Evolutionary conservation across 2,113 vertebrate genomes (phyloP), one percentile per base, ranked within the genome.

Genomic region (Pelusios castaneus): DNA sequence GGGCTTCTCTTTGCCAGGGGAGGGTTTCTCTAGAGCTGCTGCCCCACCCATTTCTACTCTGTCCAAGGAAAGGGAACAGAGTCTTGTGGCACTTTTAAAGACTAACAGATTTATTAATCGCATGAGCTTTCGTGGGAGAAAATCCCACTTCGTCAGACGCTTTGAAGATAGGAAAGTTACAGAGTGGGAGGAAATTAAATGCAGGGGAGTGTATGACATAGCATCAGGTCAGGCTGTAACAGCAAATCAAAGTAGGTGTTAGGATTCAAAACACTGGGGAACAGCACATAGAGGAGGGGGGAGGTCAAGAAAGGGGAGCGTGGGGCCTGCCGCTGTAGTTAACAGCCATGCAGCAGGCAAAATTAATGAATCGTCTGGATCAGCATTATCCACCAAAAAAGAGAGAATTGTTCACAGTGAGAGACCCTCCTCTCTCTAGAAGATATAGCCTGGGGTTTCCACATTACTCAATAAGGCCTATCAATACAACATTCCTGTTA

Each of bases 361-460:
- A 70, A 38, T 21, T 21, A 70, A 67, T 14, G 31, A 67, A n/a
- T n/a, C 16, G 60, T 34, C 63, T 38, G 21, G n/a, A 38, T 21
- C n/a, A 70, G 63, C 4, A 10, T 70, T 70, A 22, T 22, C 63
- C 63, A 38, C 19, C 19, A 70, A 70, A 12, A 38, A 38, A 22
- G 63, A 70, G 38, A 70, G n/a, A 22, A 70, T 5, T 38, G 16
- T 34, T n/a, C 34, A 34, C 60, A 67, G 60, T 67, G 60, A 67
- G 17, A 12, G 0, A 0, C 56, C 4, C 29, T 80, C 5, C 4
- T 86, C 84, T 60, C 81, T 75, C 1, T 45, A 38, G 21, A 7
- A 89, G 34, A 10, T 21, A 91, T 11, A 84, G 45, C 11, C 24
- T 27, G 4, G 16, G 85, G 85, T 91, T 86, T 95, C 60, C 60